These are phyloP conservation scores for Drosophila greeni DNA, from an alignment of 2,888 invertebrate species.

Conservation along the genomic window DNA sequence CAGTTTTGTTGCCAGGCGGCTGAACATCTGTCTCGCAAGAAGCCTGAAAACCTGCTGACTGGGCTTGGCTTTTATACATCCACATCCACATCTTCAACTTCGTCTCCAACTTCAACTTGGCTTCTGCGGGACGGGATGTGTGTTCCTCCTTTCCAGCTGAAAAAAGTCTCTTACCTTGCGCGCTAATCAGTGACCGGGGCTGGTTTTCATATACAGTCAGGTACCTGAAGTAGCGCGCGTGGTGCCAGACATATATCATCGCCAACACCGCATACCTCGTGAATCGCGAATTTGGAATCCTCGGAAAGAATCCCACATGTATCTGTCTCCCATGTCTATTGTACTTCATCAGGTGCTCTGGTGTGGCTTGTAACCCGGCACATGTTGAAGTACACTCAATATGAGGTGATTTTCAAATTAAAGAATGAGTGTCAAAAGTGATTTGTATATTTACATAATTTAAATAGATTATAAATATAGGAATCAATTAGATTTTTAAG, in stretches of 20 bases:
- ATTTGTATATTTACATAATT: not conserved
- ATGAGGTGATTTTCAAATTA: constrained; percentile 81
- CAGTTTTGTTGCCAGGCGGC: constrained; percentile 40
- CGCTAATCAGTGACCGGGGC: constrained; percentile 94
- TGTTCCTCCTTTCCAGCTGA: constrained; percentile 10
- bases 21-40: constrained; percentile 40
- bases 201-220: constrained; percentile 88
- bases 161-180: constrained; percentile 82
- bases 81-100: constrained; percentile 12
- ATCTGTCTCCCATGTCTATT: constrained; percentile 93
- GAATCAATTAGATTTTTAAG: not conserved
- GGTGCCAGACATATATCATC: constrained; percentile 80
- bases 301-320: constrained; percentile 11
- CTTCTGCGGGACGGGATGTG: constrained; percentile 2
- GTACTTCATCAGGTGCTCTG: constrained; percentile 99
- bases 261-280: constrained; percentile 43
- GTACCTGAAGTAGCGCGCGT: constrained; percentile 99
- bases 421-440: not conserved
- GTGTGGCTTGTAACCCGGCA: constrained; percentile 92
- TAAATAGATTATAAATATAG: not conserved
- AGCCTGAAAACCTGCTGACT: constrained; percentile 26
- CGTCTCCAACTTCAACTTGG: constrained; percentile 19
- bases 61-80: constrained; percentile 34
- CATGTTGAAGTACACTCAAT: constrained; percentile 99
- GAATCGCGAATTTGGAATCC: constrained; percentile 11